Conservation (phyloP, 1,140 invertebrate species). For the Alviniconcha marisindica region DNA sequence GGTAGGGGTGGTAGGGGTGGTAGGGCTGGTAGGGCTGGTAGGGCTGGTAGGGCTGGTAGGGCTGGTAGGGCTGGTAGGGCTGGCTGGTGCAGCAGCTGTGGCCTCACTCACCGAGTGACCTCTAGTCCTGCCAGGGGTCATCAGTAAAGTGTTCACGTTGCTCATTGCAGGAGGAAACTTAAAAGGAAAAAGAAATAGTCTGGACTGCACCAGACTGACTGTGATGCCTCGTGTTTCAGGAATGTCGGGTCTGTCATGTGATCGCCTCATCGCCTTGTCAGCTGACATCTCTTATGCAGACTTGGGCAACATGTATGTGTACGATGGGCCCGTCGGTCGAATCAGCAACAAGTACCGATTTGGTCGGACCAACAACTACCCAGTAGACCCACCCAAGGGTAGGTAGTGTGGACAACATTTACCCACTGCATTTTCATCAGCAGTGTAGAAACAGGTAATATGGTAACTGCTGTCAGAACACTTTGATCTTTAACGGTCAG, state of each 20-base stretch:
- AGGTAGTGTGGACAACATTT: not conserved
- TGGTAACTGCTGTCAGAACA: too few species aligned
- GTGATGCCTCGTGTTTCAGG: constrained; percentile 44
- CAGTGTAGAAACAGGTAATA: too few species aligned
- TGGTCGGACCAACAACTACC: constrained; percentile 24
- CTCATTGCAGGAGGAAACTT: not conserved
- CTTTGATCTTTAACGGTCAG: too few species aligned
- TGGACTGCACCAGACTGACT: too few species aligned
- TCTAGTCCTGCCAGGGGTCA: not conserved
- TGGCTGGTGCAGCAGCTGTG: too few species aligned
- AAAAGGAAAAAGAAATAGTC: not conserved
- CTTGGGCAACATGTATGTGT: constrained; percentile 49
- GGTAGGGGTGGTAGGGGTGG: too few species aligned
- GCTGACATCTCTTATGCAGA: constrained; percentile 46
- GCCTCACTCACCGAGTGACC: not conserved
- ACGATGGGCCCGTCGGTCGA: constrained; percentile 52
- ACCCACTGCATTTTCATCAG: too few species aligned
- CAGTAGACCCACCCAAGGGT: not conserved
- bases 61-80: too few species aligned
- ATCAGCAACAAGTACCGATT: constrained; percentile 48
- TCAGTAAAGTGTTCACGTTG: not conserved
- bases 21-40: too few species aligned
- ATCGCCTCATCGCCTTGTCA: constrained; percentile 47
- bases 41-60: too few species aligned
- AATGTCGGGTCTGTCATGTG: constrained; percentile 56